phyloP scores from a whole-genome alignment of 92 coral and sea anemone genomes.

The Isaurus tuberculatus region DNA sequence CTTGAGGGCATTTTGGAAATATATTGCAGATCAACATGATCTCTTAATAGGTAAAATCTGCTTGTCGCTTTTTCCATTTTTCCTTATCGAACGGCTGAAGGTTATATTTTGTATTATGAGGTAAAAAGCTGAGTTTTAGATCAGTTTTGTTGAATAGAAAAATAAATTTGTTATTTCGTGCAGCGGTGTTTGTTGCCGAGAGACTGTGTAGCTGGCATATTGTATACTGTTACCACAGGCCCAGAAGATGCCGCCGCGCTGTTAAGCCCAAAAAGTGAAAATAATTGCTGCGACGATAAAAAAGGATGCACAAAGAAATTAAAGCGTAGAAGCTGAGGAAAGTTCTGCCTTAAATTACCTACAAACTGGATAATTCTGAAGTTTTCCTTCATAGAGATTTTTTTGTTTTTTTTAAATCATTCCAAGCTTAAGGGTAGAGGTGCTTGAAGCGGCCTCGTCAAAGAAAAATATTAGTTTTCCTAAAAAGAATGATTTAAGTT shows the following conservation, averaged over 20 bases:
- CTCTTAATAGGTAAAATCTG: constrained; percentile 5
- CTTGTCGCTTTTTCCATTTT: constrained; percentile 4
- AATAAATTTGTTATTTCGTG: constrained; percentile 13
- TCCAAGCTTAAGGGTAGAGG: background rate
- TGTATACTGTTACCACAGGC: constrained; percentile 37
- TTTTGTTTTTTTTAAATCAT: background rate
- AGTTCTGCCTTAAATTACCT: background rate
- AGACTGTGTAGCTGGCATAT: constrained; percentile 10
- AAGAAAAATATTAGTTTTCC: constrained; percentile 5
- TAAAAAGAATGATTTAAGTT: background rate
- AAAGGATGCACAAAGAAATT: constrained; percentile 3
- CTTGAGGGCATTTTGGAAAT: constrained; percentile 49
- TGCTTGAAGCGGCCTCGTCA: background rate
- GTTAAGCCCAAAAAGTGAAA: constrained; percentile 36
- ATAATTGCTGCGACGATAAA: constrained; percentile 26
- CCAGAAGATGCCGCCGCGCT: constrained; percentile 17
- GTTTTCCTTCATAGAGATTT: background rate
- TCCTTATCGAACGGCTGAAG: background rate
- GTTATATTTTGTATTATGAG: background rate
- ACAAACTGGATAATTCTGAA: background rate
- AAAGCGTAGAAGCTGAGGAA: background rate
- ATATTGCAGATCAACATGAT: constrained; percentile 48
- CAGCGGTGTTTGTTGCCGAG: constrained; percentile 42
- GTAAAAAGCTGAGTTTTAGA: background rate
- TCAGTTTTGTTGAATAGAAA: background rate